A percentile compares a stretch with the other conserved stretches of the same genome.
These are phyloP conservation scores for Brachionus plicatilis DNA, from an alignment of 1,140 invertebrate species.

Conservation along the genomic window DNA sequence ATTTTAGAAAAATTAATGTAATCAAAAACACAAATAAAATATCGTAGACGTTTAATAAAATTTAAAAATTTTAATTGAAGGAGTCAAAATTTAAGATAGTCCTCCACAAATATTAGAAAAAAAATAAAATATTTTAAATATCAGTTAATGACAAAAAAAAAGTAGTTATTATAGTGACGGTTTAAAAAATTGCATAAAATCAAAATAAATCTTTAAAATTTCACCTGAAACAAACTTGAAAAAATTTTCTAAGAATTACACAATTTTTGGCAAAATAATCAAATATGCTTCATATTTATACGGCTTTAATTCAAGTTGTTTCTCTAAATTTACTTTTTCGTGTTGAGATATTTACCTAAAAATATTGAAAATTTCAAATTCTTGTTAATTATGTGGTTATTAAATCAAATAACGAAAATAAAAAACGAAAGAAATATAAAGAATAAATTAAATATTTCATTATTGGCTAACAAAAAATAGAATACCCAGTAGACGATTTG, in stretches of 20 bases:
- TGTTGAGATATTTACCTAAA: background rate
- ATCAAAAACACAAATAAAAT: no score
- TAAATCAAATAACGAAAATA: background rate
- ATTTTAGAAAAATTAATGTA: no score
- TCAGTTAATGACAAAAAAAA: background rate
- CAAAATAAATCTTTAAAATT: background rate
- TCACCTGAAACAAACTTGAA: background rate
- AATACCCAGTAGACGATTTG: background rate
- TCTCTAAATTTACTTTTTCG: conserved; percentile 1
- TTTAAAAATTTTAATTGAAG: background rate
- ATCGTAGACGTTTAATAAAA: background rate
- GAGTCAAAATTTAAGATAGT: background rate
- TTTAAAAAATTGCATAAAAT: background rate
- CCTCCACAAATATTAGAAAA: background rate
- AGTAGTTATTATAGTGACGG: background rate
- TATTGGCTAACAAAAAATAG: background rate
- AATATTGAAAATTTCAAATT: background rate
- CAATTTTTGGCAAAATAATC: background rate
- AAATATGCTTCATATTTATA: background rate
- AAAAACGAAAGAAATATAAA: background rate
- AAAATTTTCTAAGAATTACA: background rate
- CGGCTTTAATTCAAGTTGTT: background rate
- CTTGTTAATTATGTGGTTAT: conserved; percentile 23
- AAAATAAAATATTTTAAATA: no score
- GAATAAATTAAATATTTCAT: conserved; percentile 1